Percentiles rank a stretch among this genome's conserved stretches.
These are phyloP conservation scores for Gadopsis marmoratus DNA, from an alignment of 2,797 vertebrate genomes.

Conservation along the genomic window DNA sequence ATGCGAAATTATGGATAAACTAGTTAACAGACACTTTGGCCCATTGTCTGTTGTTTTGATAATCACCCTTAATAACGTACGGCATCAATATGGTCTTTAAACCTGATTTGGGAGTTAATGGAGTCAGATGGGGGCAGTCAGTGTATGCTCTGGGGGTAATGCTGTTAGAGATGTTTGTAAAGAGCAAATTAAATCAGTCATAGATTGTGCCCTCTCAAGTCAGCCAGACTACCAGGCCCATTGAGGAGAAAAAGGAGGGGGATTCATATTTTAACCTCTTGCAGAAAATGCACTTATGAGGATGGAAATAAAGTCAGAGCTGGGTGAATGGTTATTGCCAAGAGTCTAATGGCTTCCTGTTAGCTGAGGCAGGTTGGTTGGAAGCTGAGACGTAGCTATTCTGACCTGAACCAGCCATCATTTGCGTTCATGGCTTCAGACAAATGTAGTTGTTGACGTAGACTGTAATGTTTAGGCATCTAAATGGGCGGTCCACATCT, in stretches of 20 bases:
- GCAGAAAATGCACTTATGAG: constrained; percentile 96
- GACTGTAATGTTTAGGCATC: constrained; percentile 86
- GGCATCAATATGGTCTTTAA: constrained; percentile 99
- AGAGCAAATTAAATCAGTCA: constrained; percentile 99
- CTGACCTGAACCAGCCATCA: constrained; percentile 84
- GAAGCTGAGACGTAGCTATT: constrained; percentile 87
- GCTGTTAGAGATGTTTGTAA: constrained; percentile 99
- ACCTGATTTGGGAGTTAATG: constrained; percentile 99
- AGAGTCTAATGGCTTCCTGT: constrained; percentile 96
- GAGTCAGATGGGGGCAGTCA: constrained; percentile 96
- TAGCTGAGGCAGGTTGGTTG: constrained; percentile 85
- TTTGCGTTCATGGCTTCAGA: constrained; percentile 84
- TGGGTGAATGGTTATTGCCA: constrained; percentile 92
- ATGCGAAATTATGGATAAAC: constrained; percentile 98
- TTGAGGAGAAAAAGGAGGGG: constrained; percentile 89
- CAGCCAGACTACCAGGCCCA: constrained; percentile 97
- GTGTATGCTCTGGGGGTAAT: constrained; percentile 97
- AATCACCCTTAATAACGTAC: constrained; percentile 99
- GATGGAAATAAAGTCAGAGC: constrained; percentile 96
- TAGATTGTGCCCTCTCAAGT: constrained; percentile 98
- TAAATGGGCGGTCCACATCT: constrained; percentile 70
- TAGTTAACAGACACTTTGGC: constrained; percentile 99
- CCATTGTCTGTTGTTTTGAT: constrained; percentile 99
- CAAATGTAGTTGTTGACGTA: constrained; percentile 87
- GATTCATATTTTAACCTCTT: constrained; percentile 96